Evolutionary conservation across 1,140 invertebrate genomes (phyloP).

Genomic region (Zaprionus inermis): DNA sequence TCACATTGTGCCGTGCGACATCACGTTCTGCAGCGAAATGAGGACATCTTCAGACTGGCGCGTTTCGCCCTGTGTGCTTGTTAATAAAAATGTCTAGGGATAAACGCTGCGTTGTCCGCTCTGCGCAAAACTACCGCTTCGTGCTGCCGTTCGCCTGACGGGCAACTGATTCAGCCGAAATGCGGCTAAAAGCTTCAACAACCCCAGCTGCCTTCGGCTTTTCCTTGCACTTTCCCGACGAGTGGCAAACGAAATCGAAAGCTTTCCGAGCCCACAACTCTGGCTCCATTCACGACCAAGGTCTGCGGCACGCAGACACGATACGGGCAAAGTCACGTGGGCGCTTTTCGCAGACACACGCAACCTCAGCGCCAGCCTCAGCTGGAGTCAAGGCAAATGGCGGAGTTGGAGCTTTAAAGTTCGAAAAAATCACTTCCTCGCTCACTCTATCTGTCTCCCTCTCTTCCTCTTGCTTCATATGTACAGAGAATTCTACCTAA

Average conservation of each 20-base stretch:
- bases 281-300: slow-evolving; percentile 62
- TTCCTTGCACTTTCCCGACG: slow-evolving; percentile 50
- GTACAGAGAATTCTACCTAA: not conserved
- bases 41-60: slow-evolving; percentile 9
- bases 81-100: slow-evolving; percentile 5
- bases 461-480: too few relatives aligned
- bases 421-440: not conserved
- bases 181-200: slow-evolving; percentile 54
- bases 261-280: slow-evolving; percentile 38
- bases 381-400: slow-evolving; percentile 1
- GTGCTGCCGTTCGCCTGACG: slow-evolving; percentile 68
- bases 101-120: slow-evolving; percentile 38
- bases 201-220: slow-evolving; percentile 40
- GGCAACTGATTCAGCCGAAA: slow-evolving; percentile 69
- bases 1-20: not conserved
- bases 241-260: slow-evolving; percentile 47
- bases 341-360: slow-evolving; percentile 35
- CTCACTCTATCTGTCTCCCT: too few relatives aligned
- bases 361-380: not conserved
- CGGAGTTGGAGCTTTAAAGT: slow-evolving; percentile 22
- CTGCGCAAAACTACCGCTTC: slow-evolving; percentile 26
- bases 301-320: slow-evolving; percentile 14
- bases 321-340: slow-evolving; percentile 49
- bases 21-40: not conserved
- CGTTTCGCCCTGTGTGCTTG: slow-evolving; percentile 4